Evolutionary conservation across 37 sponge, comb jelly and placozoan genomes (phyloP).

Genomic region (Oopsacas minuta): DNA sequence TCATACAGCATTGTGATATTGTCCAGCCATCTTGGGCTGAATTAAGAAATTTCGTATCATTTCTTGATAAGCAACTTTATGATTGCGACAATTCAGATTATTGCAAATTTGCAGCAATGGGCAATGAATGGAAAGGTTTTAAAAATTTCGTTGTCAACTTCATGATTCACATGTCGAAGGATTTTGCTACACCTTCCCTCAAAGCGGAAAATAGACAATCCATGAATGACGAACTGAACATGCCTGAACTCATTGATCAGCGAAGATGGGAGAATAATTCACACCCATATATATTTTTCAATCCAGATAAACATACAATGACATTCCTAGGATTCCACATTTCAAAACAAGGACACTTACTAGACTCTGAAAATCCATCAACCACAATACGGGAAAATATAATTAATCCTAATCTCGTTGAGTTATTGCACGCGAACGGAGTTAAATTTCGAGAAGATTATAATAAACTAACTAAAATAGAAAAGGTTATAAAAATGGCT

Average conservation of each 20-base stretch:
- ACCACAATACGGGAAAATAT: neutral
- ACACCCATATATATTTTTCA: constrained; percentile 84
- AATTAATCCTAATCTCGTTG: neutral
- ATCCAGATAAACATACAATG: constrained; percentile 44
- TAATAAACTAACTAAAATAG: neutral
- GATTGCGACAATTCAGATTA: constrained; percentile 57
- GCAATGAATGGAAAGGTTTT: constrained; percentile 23
- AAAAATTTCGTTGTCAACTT: constrained; percentile 68
- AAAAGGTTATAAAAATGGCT: constrained; percentile 22
- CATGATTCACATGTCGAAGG: constrained; percentile 76
- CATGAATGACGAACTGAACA: neutral
- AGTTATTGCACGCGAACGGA: neutral
- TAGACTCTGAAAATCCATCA: neutral
- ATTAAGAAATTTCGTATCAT: constrained; percentile 59
- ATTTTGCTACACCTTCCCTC: neutral
- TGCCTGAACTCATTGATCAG: neutral
- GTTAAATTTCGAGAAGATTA: neutral
- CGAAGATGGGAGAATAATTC: constrained; percentile 25
- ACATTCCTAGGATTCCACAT: constrained; percentile 64
- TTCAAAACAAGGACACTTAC: constrained; percentile 24
- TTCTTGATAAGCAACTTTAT: constrained; percentile 56
- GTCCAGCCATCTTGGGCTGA: constrained; percentile 74
- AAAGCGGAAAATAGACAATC: neutral
- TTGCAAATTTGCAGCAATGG: constrained; percentile 20
- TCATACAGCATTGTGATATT: constrained; percentile 35